Percentiles rank a stretch among this genome's conserved stretches.
Evolutionary conservation across 2,113 vertebrate species (phyloP).

Genomic region (Pteropus alecto): DNA sequence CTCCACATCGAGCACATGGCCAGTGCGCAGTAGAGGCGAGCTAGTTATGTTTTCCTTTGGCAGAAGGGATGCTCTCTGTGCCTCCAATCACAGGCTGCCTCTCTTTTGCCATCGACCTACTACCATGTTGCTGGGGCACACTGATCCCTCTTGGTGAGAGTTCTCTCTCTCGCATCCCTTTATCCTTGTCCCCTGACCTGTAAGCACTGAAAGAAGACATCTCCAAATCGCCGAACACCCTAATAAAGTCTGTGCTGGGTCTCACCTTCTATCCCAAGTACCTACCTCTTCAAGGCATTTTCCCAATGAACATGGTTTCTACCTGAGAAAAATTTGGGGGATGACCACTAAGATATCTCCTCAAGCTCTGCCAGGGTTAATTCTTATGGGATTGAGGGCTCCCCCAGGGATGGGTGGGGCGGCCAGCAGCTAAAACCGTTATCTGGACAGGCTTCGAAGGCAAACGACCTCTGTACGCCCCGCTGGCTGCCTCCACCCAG

Average conservation of each 20-base stretch:
- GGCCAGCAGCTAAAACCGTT: neutral
- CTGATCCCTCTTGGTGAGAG: neutral
- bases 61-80: no score
- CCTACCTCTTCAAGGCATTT: neutral
- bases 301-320: neutral
- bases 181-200: neutral
- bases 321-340: neutral
- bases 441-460: neutral
- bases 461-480: neutral
- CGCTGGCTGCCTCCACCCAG: neutral
- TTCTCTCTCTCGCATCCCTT: neutral
- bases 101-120: neutral
- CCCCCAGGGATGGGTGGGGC: neutral
- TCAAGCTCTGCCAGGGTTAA: neutral
- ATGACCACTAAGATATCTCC: neutral
- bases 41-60: neutral
- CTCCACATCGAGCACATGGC: neutral
- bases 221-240: neutral
- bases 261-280: neutral
- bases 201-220: neutral
- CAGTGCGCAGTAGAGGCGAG: neutral
- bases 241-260: neutral
- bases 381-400: neutral
- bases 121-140: neutral
- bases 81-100: neutral